phyloP scores from a whole-genome alignment of 1,140 invertebrate genomes.

The Pemphigus obesinymphae region DNA sequence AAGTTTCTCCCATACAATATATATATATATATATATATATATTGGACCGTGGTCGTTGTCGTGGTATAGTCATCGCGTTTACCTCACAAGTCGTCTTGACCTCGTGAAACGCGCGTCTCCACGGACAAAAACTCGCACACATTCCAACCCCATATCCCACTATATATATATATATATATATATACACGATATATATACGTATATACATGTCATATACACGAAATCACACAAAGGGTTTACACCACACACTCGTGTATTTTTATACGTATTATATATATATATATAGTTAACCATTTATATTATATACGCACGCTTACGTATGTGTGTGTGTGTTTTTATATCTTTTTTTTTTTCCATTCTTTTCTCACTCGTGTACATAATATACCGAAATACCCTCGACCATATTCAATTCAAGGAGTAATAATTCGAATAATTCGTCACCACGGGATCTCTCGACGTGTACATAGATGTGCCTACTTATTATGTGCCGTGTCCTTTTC shows the following conservation, averaged over 20 bases:
- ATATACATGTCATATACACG: no score
- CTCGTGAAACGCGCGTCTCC: no score
- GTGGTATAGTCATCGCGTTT: neutral
- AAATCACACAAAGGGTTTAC: constrained; percentile 10
- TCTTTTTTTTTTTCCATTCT: neutral
- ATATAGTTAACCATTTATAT: no score
- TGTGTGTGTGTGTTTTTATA: neutral
- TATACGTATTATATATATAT: neutral
- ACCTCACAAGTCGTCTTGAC: constrained; percentile 28
- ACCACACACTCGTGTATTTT: neutral
- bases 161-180: no score
- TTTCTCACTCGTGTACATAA: no score
- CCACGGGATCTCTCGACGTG: neutral
- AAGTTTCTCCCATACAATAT: neutral
- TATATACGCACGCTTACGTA: no score
- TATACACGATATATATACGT: neutral
- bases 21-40: no score
- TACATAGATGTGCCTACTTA: neutral
- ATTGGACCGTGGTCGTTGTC: neutral
- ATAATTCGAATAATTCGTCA: constrained; percentile 33
- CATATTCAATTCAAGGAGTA: neutral
- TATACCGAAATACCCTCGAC: no score
- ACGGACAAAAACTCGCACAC: neutral
- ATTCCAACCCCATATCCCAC: constrained; percentile 24
- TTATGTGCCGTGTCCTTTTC: neutral